phyloP scores from a whole-genome alignment of 2,113 vertebrate species.

The Pogona vitticeps region DNA sequence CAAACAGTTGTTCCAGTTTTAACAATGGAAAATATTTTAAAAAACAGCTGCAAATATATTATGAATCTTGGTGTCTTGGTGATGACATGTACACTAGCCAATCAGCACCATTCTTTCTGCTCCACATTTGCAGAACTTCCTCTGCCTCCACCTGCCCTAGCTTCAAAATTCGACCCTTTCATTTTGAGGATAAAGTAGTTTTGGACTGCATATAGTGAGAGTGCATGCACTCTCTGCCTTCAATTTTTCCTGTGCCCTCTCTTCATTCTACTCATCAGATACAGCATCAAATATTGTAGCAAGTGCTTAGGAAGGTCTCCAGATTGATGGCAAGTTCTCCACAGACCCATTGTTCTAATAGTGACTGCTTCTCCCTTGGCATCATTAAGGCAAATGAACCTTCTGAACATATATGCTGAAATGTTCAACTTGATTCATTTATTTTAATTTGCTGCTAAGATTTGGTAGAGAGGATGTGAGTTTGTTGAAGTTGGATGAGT shows the following conservation, averaged over 20 bases:
- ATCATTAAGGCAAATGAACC: neutral
- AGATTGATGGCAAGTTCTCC: neutral
- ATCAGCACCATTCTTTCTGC: neutral
- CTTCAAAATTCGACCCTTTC: neutral
- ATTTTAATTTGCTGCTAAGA: neutral
- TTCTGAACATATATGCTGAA: neutral
- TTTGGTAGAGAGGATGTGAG: neutral
- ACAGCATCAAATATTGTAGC: neutral
- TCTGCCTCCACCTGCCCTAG: neutral
- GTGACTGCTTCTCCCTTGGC: neutral
- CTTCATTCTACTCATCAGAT: neutral
- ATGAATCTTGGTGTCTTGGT: neutral
- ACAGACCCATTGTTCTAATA: neutral
- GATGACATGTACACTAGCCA: too few species aligned
- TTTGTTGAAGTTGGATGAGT: neutral
- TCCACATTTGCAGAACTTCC: neutral
- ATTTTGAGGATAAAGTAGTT: neutral
- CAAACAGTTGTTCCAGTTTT: too few species aligned
- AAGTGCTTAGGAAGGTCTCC: neutral
- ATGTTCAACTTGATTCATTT: too few species aligned
- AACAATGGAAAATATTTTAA: too few species aligned
- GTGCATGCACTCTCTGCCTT: neutral
- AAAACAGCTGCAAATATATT: neutral
- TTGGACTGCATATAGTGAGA: neutral
- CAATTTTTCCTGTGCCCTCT: neutral